A percentile compares a stretch with the other conserved stretches of the same genome.
Evolutionary conservation across 2,113 vertebrate species (phyloP).

Genomic region (Grammomys dolichurus): DNA sequence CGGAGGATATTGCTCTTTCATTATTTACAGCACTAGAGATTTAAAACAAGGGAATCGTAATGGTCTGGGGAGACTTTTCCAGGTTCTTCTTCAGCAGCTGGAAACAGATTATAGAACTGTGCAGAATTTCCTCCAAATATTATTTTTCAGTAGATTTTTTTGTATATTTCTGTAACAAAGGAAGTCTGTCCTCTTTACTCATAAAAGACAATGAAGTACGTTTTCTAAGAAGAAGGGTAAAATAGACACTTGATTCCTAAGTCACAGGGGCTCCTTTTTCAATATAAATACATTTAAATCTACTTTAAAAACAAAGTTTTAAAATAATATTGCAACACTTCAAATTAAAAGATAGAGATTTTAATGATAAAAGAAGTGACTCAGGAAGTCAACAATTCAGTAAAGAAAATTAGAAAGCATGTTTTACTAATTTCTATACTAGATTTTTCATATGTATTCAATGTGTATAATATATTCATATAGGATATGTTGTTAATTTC

Average conservation of each 20-base stretch:
- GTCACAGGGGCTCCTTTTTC: not conserved
- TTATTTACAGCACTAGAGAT: constrained; percentile 67
- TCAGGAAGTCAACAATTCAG: not conserved
- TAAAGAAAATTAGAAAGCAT: not conserved
- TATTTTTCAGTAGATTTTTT: constrained; percentile 51
- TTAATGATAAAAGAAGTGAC: constrained; percentile 17
- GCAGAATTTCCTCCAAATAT: constrained; percentile 35
- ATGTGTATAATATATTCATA: not conserved
- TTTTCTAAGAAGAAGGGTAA: constrained; percentile 36
- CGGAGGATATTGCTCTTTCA: constrained; percentile 64
- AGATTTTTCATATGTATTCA: not conserved
- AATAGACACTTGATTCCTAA: not conserved
- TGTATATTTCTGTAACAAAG: constrained; percentile 49
- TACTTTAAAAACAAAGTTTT: not conserved
- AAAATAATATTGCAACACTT: not conserved
- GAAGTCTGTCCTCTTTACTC: not conserved
- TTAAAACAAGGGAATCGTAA: constrained; percentile 73
- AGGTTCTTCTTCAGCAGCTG: constrained; percentile 43
- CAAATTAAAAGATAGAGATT: not conserved
- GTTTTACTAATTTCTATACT: not conserved
- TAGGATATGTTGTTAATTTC: not conserved
- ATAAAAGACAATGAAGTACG: not conserved
- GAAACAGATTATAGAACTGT: constrained; percentile 59
- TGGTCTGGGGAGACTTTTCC: constrained; percentile 51
- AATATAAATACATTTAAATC: not conserved